Percentiles rank a stretch among this genome's conserved stretches.
phyloP scores from a whole-genome alignment of 2,113 vertebrate species.

The Notothenia coriiceps region DNA sequence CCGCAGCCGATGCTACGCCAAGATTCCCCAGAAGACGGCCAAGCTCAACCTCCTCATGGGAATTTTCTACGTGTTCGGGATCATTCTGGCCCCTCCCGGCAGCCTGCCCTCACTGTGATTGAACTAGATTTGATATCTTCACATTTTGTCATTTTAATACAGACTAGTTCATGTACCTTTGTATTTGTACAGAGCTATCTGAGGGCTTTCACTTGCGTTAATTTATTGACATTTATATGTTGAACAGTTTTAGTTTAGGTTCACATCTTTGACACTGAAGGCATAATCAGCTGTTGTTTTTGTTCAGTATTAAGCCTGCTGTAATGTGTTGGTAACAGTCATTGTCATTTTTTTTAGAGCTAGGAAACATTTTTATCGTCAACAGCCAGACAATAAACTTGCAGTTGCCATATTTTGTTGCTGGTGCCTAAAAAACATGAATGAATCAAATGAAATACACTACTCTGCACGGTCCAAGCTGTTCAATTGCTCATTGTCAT shows the following conservation, averaged over 20 bases:
- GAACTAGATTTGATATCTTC: constrained; percentile 29
- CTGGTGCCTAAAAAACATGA: constrained; percentile 36
- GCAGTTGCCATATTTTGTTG: constrained; percentile 59
- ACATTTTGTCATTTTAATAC: constrained; percentile 60
- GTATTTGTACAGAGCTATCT: constrained; percentile 59
- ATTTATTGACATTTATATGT: constrained; percentile 79
- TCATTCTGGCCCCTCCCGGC: constrained; percentile 90
- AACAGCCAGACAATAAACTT: constrained; percentile 19
- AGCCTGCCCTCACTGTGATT: constrained; percentile 90
- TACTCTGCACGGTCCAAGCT: constrained; percentile 21
- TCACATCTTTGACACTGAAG: constrained; percentile 40
- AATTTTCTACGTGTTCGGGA: constrained; percentile 96
- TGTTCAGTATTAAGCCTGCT: constrained; percentile 62
- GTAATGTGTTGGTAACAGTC: constrained; percentile 33
- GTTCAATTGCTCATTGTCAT: constrained; percentile 32
- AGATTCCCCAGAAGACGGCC: constrained; percentile 95
- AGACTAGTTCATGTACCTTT: constrained; percentile 61
- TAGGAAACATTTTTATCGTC: constrained; percentile 24
- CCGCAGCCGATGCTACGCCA: constrained; percentile 90
- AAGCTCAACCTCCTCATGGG: constrained; percentile 96
- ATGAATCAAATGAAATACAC: constrained; percentile 21
- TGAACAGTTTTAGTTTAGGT: constrained; percentile 51
- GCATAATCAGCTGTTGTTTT: constrained; percentile 24
- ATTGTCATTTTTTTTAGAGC: constrained; percentile 43
- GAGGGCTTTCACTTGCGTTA: constrained; percentile 60